Evolutionary conservation across 2,888 invertebrate genomes (phyloP), one percentile per base, ranked within the genome.

Genomic region (Pachliopta kotzebuea): DNA sequence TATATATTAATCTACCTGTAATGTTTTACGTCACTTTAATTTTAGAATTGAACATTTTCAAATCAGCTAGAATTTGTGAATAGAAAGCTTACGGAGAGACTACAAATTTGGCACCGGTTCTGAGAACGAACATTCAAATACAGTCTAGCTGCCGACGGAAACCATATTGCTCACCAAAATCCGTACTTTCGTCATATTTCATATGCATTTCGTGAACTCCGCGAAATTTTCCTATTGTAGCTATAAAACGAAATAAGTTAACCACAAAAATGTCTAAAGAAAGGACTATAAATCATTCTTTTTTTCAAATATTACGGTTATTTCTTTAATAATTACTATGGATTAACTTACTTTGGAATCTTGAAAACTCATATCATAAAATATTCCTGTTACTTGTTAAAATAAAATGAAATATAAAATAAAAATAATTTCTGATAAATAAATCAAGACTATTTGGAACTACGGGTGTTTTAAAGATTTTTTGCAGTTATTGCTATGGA

Each of bases 81-180:
- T 58, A 54, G 50, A 53, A 57, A 65, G 67, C 74, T 76, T 70
- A 81, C 81, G 84, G 84, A 84, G 84, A 86, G 84, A 83, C 78
- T 81, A 83, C 84, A 85, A 84, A 86, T 86, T 87, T 90, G 90
- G 90, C 90, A 89, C 77, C 64, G 73, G 63, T 71, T 74, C 72
- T 74, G 73, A 75, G 74, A 76, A 79, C 79, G 74, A 78, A 81
- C 78, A 81, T 75, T 76, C 77, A 78, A 76, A 76, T 76, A 76
- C 74, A 74, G 63, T 67, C 69, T 65, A 64, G 66, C 67, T 70
- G 78, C 75, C 78, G 80, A 77, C 80, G 79, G 84, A 87, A 87
- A 85, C 80, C 85, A 87, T 87, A 89, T 88, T 86, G 86, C 88
- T 81, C 74, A 81, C 82, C 72, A 81, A 86, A 85, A 86, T 87